A percentile compares a stretch with the other conserved stretches of the same genome.
Evolutionary conservation across 2,797 vertebrate species (phyloP).

Genomic region (Poeciliopsis infans): DNA sequence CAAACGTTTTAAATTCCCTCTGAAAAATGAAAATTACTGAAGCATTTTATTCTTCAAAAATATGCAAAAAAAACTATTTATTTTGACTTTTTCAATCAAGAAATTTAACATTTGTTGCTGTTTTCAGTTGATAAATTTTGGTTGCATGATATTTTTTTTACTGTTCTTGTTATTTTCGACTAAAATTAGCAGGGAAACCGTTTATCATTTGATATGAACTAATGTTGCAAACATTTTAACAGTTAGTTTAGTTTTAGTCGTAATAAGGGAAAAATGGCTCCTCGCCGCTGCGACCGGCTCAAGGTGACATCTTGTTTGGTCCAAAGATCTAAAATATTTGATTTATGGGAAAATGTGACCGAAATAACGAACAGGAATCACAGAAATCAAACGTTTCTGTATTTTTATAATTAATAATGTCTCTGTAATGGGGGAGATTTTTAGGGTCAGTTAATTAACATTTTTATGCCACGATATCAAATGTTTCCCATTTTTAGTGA

Average conservation of each 20-base stretch:
- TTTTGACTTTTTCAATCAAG: neutral
- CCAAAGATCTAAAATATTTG: neutral
- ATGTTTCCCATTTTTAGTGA: neutral
- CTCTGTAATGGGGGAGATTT: neutral
- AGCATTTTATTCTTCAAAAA: neutral
- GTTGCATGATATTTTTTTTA: neutral
- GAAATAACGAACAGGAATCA: neutral
- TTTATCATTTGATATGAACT: neutral
- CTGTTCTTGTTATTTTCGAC: neutral
- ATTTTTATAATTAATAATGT: neutral
- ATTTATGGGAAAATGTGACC: neutral
- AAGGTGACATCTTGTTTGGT: conserved; percentile 10
- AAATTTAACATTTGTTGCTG: neutral
- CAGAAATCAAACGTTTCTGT: neutral
- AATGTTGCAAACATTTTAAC: neutral
- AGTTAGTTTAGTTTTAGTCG: neutral
- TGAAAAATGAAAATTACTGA: neutral
- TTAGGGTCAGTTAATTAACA: neutral
- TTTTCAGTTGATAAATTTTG: neutral
- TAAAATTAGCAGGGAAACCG: neutral
- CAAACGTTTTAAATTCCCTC: neutral
- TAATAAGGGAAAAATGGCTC: neutral
- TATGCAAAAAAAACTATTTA: neutral
- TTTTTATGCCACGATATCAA: neutral
- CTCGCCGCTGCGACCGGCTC: neutral